These are phyloP conservation scores for Chamaetylas fuelleborni DNA, from an alignment of 2,113 vertebrate genomes.

Conservation along the genomic window DNA sequence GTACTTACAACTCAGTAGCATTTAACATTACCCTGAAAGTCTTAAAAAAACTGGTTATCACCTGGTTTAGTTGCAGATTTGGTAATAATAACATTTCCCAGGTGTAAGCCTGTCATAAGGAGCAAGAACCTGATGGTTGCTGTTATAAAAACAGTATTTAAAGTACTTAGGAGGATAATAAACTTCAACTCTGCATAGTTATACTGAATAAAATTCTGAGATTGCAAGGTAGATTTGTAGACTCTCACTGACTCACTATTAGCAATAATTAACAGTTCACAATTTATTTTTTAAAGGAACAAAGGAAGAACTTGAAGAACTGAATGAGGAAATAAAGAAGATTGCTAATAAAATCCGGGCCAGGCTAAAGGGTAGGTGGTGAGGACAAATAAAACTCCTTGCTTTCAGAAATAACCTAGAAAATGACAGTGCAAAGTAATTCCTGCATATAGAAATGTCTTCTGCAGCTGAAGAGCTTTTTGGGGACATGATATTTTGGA, in stretches of 20 bases:
- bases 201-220: not conserved
- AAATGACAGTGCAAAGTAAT: not conserved
- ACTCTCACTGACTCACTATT: not conserved
- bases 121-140: not conserved
- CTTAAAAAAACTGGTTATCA: not conserved
- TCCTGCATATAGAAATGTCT: not conserved
- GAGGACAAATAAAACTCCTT: not conserved
- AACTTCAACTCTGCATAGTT: not conserved
- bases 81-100: not conserved
- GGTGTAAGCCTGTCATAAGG: not conserved
- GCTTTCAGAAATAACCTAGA: not conserved
- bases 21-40: not conserved
- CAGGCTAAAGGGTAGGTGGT: conserved; percentile 83
- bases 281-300: conserved; percentile 76
- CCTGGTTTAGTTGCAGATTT: not conserved
- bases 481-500: not conserved
- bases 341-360: conserved; percentile 85
- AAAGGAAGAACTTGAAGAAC: conserved; percentile 87
- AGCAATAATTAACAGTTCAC: not conserved
- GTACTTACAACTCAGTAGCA: not conserved
- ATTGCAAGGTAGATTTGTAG: not conserved
- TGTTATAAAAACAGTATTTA: not conserved
- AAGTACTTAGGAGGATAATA: not conserved
- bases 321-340: conserved; percentile 91
- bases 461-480: not conserved